phyloP scores from a whole-genome alignment of 2,888 invertebrate species.

The Muscina levida region DNA sequence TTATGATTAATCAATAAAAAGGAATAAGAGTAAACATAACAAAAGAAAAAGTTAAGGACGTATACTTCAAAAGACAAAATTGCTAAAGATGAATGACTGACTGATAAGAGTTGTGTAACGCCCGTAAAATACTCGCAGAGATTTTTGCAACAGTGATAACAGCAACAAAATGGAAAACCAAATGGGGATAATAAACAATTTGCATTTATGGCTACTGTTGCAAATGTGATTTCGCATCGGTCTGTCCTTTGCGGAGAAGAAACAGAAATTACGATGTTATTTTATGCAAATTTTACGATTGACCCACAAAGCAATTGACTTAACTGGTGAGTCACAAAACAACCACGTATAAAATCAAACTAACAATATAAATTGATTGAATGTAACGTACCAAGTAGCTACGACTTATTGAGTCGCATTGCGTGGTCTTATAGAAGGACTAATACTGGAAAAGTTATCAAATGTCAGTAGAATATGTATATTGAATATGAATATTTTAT shows the following conservation, averaged over 20 bases:
- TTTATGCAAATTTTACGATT: conserved; percentile 67
- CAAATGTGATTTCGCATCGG: background rate
- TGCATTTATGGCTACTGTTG: background rate
- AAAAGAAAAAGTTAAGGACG: background rate
- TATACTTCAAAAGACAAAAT: background rate
- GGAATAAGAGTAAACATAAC: conserved; percentile 12
- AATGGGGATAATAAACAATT: conserved; percentile 40
- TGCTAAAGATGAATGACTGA: conserved; percentile 7
- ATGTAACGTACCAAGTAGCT: too few species aligned
- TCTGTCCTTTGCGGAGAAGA: background rate
- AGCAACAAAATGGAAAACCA: conserved; percentile 38
- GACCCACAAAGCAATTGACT: conserved; percentile 65
- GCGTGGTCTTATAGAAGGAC: too few species aligned
- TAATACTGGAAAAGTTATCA: too few species aligned
- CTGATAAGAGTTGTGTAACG: conserved; percentile 30
- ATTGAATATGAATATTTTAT: too few species aligned
- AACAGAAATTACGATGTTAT: conserved; percentile 56
- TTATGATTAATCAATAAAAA: conserved; percentile 53
- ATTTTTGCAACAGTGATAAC: conserved; percentile 40
- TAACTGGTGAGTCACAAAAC: conserved; percentile 58
- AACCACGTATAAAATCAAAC: too few species aligned
- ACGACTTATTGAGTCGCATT: too few species aligned
- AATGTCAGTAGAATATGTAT: too few species aligned
- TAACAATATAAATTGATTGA: too few species aligned
- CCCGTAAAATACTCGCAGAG: conserved; percentile 29